Percentiles rank a stretch among this genome's conserved stretches.
These are phyloP conservation scores for Todus mexicanus DNA, from an alignment of 2,797 vertebrate species.

Conservation along the genomic window DNA sequence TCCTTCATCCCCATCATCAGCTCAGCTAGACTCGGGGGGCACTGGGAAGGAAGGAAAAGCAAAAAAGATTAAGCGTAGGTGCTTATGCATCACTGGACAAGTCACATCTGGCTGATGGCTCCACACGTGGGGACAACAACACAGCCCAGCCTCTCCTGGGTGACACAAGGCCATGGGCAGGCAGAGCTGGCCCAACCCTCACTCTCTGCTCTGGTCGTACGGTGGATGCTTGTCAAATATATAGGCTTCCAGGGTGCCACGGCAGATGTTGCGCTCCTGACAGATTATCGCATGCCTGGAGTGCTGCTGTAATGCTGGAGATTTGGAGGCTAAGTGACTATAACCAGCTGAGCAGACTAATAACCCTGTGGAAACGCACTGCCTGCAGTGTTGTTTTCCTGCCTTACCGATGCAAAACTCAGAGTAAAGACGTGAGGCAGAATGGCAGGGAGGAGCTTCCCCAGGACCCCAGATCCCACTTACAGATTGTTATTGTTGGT, in stretches of 20 bases:
- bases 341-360: neutral
- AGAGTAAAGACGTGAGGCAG: neutral
- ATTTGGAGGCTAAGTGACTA: neutral
- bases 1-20: neutral
- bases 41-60: neutral
- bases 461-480: neutral
- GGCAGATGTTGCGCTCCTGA: neutral
- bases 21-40: neutral
- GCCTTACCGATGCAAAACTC: neutral
- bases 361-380: neutral
- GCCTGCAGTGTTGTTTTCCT: neutral
- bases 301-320: neutral
- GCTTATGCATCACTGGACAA: accelerated
- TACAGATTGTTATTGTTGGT: accelerated
- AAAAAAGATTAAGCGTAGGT: neutral
- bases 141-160: neutral
- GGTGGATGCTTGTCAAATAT: neutral
- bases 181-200: neutral
- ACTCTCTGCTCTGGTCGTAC: accelerated
- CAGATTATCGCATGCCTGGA: neutral
- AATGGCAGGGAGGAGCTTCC: neutral
- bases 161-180: neutral
- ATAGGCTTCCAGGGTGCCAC: neutral
- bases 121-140: neutral
- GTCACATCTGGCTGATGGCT: neutral